A percentile compares a stretch with the other conserved stretches of the same genome.
Conservation (phyloP, 2,797 vertebrate species). For the Rachycentron canadum region DNA sequence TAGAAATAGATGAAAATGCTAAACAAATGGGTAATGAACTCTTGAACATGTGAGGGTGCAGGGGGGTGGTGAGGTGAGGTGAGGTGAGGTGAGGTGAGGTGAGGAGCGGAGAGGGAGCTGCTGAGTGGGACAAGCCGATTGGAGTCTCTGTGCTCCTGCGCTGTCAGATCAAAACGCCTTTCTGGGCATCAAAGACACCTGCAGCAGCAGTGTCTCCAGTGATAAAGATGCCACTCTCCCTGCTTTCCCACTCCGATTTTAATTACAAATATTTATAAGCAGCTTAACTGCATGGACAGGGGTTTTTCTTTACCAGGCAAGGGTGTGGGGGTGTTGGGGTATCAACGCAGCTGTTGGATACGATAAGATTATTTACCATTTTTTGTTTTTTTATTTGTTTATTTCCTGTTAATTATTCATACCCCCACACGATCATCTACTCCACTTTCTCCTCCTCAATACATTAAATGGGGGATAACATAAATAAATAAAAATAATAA, state of each 20-base stretch:
- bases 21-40: conserved; percentile 76
- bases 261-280: conserved; percentile 87
- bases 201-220: conserved; percentile 73
- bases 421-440: conserved; percentile 64
- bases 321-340: conserved; percentile 70
- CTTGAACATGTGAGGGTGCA: conserved; percentile 54
- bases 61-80: neutral
- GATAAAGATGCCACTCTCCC: conserved; percentile 78
- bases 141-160: conserved; percentile 67
- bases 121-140: conserved; percentile 70
- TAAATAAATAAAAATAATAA: conserved; percentile 66
- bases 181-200: conserved; percentile 78
- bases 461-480: conserved; percentile 65
- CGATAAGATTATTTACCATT: conserved; percentile 79
- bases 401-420: conserved; percentile 81
- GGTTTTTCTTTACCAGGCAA: conserved; percentile 72
- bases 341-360: conserved; percentile 79
- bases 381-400: conserved; percentile 70
- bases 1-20: conserved; percentile 65
- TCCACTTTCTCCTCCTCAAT: conserved; percentile 66
- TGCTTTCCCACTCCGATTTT: conserved; percentile 75
- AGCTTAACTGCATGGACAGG: conserved; percentile 82
- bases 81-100: neutral
- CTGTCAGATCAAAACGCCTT: conserved; percentile 81
- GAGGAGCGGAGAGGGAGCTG: conserved; percentile 30